Base-by-base conservation (phyloP, 2,888 invertebrate species). In the Frankliniella fusca region DNA sequence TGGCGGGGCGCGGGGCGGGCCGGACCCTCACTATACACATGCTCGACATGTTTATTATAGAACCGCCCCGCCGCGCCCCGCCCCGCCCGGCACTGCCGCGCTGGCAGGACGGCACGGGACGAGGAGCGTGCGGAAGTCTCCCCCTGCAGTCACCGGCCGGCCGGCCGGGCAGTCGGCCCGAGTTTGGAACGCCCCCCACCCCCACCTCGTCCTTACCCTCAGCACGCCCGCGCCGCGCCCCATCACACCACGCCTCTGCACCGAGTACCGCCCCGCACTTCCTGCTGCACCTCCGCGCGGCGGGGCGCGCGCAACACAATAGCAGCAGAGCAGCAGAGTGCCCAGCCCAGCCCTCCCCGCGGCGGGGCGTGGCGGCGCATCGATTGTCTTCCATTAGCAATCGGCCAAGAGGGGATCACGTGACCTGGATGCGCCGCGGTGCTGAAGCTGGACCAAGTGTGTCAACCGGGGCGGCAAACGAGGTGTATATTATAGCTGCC, bases 331-430 rank as follows among this genome's bases (percentile, higher is more conserved):
- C n/a, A n/a, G n/a, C n/a, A n/a, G 38, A 38, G 38, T 38, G 38
- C 38, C 38, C 38, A 3, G 3, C 23, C 23, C 61, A 10, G 38
- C 38, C 38, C 38, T 38, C 38, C 23, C 23, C 61, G 27, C 11
- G 23, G 70, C 70, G 27, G 70, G 70, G 70, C 70, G 70, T 1
- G 70, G 10, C 70, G 27, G 70, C 23, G 70, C 70, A 27, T 76
- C 27, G 70, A 76, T 76, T 76, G 70, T 76, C 23, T 76, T 76
- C 27, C 70, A 76, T 76, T 76, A 76, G 70, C 70, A 76, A 76
- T 76, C 70, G 27, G 27, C 70, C n/a, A n/a, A n/a, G n/a, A 5
- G 38, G 70, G 70, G 70, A 76, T 76, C 70, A 76, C 23, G 70
- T 54, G 54, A 15, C 38, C 70, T 70, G 70, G 54, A 18, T 18